phyloP scores from a whole-genome alignment of 2,113 vertebrate genomes.

The Sinosuthora webbiana region DNA sequence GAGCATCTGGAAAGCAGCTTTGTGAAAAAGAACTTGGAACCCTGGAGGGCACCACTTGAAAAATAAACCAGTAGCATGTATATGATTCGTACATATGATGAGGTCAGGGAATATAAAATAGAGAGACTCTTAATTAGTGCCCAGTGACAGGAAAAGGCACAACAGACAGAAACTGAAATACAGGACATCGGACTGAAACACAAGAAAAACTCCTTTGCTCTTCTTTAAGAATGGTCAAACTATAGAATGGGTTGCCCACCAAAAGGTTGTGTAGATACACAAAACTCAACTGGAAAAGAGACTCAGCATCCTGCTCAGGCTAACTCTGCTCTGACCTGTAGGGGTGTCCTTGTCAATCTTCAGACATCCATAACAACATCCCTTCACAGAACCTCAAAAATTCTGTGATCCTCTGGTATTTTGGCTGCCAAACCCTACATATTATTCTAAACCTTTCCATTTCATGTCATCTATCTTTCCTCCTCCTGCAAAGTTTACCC shows the following conservation, averaged over 20 bases:
- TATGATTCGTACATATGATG: not conserved
- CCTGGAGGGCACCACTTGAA: not conserved
- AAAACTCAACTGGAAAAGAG: not conserved
- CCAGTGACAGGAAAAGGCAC: not conserved
- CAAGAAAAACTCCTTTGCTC: not conserved
- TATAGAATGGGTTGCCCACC: not conserved
- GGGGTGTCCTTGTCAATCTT: not conserved
- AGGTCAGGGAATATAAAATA: not conserved
- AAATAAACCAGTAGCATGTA: not conserved
- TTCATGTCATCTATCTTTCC: not conserved
- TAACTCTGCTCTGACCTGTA: not conserved
- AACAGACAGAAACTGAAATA: not conserved
- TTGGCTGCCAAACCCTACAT: not conserved
- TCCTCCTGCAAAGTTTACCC: not conserved
- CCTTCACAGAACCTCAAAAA: not conserved
- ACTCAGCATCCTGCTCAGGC: not conserved
- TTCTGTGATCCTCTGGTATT: not conserved
- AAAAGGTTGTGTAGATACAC: not conserved
- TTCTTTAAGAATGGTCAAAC: not conserved
- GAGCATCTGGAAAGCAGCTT: not conserved
- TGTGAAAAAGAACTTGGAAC: not conserved
- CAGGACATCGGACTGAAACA: not conserved
- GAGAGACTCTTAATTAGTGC: not conserved
- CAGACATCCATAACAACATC: not conserved
- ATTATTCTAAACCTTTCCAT: not conserved